These are phyloP conservation scores for Xenopus borealis DNA, from an alignment of 2,113 vertebrate genomes.

Conservation along the genomic window DNA sequence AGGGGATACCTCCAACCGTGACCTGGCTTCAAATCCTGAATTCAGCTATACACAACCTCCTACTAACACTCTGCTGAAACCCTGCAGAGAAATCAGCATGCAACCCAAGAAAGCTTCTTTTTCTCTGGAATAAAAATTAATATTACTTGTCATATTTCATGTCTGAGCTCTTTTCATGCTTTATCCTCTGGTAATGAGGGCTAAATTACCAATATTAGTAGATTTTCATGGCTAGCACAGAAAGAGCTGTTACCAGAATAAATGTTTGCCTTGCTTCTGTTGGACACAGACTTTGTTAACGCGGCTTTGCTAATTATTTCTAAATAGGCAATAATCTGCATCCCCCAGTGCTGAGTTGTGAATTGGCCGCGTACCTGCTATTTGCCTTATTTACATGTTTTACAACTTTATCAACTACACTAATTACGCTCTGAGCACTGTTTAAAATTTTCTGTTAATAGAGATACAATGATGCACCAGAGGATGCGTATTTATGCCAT, in stretches of 20 bases:
- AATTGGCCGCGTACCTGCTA: conserved; percentile 85
- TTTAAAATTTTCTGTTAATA: conserved; percentile 91
- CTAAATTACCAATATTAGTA: conserved; percentile 90
- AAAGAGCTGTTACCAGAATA: conserved; percentile 88
- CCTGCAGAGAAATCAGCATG: conserved; percentile 80
- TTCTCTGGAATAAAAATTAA: conserved; percentile 87
- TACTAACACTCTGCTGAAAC: conserved; percentile 63
- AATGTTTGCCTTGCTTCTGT: conserved; percentile 85
- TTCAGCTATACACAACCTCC: conserved; percentile 67
- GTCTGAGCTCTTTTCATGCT: conserved; percentile 88
- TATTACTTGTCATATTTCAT: conserved; percentile 91
- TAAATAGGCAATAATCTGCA: conserved; percentile 90
- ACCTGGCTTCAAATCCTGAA: conserved; percentile 61
- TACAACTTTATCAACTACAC: conserved; percentile 90
- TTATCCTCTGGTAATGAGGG: conserved; percentile 86
- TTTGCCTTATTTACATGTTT: conserved; percentile 90
- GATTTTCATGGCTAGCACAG: conserved; percentile 90
- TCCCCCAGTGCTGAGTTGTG: conserved; percentile 83
- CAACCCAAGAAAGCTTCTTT: conserved; percentile 80
- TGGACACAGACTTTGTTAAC: conserved; percentile 84
- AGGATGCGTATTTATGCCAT: conserved; percentile 86
- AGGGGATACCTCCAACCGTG: conserved; percentile 68
- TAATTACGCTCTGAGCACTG: conserved; percentile 90
- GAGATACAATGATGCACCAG: conserved; percentile 90
- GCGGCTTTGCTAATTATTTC: conserved; percentile 89